phyloP scores from a whole-genome alignment of 2,113 vertebrate genomes.

The Todiramphus saurophagus region DNA sequence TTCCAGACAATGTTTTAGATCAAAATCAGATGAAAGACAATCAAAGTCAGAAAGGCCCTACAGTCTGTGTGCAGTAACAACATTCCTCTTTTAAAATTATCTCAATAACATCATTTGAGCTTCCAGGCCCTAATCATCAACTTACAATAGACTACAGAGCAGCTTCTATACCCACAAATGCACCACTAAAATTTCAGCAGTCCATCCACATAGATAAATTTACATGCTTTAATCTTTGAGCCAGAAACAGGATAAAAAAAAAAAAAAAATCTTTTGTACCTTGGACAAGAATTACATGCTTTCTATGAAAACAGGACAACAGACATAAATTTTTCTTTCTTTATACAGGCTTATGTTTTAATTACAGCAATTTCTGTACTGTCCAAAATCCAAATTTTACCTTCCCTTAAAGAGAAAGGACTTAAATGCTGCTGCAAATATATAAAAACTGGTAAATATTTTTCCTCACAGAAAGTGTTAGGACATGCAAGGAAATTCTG shows the following conservation, averaged over 20 bases:
- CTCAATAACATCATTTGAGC: neutral
- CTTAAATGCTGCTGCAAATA: neutral
- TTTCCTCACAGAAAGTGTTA: neutral
- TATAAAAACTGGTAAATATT: neutral
- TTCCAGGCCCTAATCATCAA: neutral
- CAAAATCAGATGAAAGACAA: neutral
- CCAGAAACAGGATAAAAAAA: neutral
- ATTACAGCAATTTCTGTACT: neutral
- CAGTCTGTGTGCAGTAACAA: neutral
- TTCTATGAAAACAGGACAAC: neutral
- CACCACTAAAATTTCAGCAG: neutral
- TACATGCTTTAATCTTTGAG: neutral
- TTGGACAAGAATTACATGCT: neutral
- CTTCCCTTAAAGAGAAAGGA: neutral
- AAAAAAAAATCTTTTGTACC: neutral
- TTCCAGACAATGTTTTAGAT: neutral
- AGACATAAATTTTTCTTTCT: neutral
- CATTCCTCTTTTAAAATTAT: neutral
- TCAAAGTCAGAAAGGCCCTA: neutral
- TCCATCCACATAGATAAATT: neutral
- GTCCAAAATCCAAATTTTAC: neutral
- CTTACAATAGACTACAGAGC: neutral
- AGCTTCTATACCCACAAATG: neutral
- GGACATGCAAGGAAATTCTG: neutral
- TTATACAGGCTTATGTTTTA: neutral